phyloP scores from a whole-genome alignment of 2,797 vertebrate species.

The Hozukius guyotensis region DNA sequence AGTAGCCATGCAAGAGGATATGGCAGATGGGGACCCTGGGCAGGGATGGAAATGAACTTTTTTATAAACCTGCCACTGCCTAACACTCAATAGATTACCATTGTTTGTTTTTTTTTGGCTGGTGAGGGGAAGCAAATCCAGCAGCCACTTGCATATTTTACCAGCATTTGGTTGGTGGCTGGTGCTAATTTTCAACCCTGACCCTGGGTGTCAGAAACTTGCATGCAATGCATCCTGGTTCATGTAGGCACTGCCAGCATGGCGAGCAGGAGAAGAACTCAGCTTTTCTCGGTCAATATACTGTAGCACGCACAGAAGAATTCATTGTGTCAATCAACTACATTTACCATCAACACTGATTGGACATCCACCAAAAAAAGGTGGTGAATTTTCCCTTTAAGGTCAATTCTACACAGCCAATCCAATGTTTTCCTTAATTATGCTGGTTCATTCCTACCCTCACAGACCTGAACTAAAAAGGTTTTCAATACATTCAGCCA shows the following conservation, averaged over 20 bases:
- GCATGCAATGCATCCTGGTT: background rate
- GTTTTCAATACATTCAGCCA: constrained; percentile 10
- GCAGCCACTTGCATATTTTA: background rate
- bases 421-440: background rate
- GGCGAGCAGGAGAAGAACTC: too few relatives aligned
- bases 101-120: too few relatives aligned
- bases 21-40: too few relatives aligned
- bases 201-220: background rate
- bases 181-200: too few relatives aligned
- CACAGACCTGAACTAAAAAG: constrained; percentile 11
- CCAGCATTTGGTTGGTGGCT: too few relatives aligned
- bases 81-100: too few relatives aligned
- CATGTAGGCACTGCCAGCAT: background rate
- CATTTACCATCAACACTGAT: background rate
- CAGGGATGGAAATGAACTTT: too few relatives aligned
- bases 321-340: background rate
- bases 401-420: background rate
- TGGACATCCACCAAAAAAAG: background rate
- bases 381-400: background rate
- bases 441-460: background rate
- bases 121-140: background rate
- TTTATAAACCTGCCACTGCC: background rate
- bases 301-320: background rate
- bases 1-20: too few relatives aligned
- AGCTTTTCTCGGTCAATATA: background rate